A percentile compares a stretch with the other conserved stretches of the same genome.
phyloP scores from a whole-genome alignment of 1,140 invertebrate species.

The Andrena cerasifolii region DNA sequence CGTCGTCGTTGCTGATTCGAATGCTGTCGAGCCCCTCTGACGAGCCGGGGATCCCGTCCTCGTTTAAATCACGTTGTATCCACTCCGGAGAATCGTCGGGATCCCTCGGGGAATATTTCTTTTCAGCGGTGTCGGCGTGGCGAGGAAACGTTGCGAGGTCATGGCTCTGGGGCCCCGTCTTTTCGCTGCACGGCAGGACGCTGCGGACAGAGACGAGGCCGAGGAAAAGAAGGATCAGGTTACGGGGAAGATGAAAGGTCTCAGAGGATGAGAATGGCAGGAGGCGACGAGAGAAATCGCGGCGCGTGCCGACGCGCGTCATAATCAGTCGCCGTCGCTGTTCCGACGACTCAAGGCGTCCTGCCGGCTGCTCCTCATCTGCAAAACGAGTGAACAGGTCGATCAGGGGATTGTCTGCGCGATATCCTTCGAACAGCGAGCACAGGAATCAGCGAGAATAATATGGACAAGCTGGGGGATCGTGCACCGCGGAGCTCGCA shows the following conservation, averaged over 20 bases:
- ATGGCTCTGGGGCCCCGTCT: constrained; percentile 46
- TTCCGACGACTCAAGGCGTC: constrained; percentile 71
- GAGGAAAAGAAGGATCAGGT: constrained; percentile 65
- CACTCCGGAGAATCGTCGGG: neutral
- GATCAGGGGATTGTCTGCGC: too few species aligned
- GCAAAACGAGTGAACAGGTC: constrained; percentile 19
- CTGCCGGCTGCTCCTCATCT: constrained; percentile 74
- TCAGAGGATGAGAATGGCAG: constrained; percentile 71
- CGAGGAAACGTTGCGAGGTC: constrained; percentile 39
- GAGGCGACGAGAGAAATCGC: constrained; percentile 73
- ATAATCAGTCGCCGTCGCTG: constrained; percentile 79
- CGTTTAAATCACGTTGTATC: constrained; percentile 13
- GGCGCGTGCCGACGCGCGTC: constrained; percentile 73
- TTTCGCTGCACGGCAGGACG: constrained; percentile 58
- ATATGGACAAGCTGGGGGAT: neutral
- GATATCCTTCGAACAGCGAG: too few species aligned
- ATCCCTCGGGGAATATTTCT: constrained; percentile 29
- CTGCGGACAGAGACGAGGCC: constrained; percentile 51
- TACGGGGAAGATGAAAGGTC: constrained; percentile 59
- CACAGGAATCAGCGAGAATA: neutral
- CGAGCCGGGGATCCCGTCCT: neutral
- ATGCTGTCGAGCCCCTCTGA: neutral
- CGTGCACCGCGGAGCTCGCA: too few species aligned
- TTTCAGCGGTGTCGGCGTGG: constrained; percentile 10
- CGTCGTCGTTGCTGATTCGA: neutral